Base-by-base conservation (phyloP, 2,888 invertebrate genomes). In the Malacosoma neustria region DNA sequence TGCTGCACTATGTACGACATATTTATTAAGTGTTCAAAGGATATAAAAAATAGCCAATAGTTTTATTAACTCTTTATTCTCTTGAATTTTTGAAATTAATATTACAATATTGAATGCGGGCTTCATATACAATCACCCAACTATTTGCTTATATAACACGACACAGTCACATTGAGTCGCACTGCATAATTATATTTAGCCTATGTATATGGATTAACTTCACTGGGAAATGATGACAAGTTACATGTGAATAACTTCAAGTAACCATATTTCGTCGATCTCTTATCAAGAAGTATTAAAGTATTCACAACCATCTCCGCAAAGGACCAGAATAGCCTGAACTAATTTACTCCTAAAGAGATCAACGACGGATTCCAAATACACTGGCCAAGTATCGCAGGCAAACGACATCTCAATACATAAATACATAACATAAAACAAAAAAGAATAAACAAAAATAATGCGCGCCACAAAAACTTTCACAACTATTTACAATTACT, bases 1-100 rank as follows among this genome's bases (percentile, higher is more conserved):
- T n/a, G n/a, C n/a, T n/a, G n/a, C n/a, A n/a, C n/a, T n/a, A n/a
- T n/a, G n/a, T n/a, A n/a, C n/a, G n/a, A n/a, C n/a, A n/a, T n/a
- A n/a, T n/a, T n/a, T n/a, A n/a, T n/a, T n/a, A n/a, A n/a, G n/a
- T n/a, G n/a, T n/a, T n/a, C n/a, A n/a, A n/a, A n/a, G n/a, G n/a
- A n/a, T n/a, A n/a, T n/a, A n/a, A n/a, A n/a, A 61, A 57, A 61
- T 56, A 56, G 36, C 51, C 46, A n/a, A 58, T 61, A 46, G 50
- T 77, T 82, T 80, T 79, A 81, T 82, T 82, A 84, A 84, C 81
- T 85, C 81, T 85, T 85, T 85, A 85, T 84, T 85, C 80, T 82
- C 70, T 79, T 84, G 82, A 84, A 84, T 80, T 81, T 80, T 72
- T 72, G 79, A 84, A 85, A 85, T 82, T 82, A 85, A 85, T 85